Percentiles rank a stretch among this genome's conserved stretches.
Conservation (phyloP, 1,140 invertebrate species). For the Bombus cullumanus region DNA sequence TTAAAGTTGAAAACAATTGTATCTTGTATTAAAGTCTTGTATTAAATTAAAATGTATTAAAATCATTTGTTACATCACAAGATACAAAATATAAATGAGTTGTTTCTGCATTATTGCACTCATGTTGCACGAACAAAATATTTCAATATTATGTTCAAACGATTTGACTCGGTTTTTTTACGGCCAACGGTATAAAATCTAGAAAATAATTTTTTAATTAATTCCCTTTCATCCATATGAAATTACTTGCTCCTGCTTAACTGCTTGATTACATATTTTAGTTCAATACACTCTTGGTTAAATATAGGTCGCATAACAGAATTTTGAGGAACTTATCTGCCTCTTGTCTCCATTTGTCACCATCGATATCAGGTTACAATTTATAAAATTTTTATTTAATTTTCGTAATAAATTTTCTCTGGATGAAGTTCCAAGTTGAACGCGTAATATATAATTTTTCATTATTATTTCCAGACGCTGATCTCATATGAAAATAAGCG, state of each 20-base stretch:
- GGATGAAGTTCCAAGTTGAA: too few relatives aligned
- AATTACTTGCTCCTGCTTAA: neutral
- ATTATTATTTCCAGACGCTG: neutral
- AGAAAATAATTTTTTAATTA: neutral
- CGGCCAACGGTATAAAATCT: neutral
- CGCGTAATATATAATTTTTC: too few relatives aligned
- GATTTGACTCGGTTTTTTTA: neutral
- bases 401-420: too few relatives aligned
- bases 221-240: neutral
- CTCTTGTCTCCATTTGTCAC: too few relatives aligned
- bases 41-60: too few relatives aligned
- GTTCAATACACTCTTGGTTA: neutral
- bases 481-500: conserved; percentile 15
- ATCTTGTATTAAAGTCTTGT: conserved; percentile 17
- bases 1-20: neutral
- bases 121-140: neutral
- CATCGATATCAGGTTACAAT: too few relatives aligned
- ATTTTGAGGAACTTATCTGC: neutral
- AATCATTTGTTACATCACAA: conserved; percentile 22
- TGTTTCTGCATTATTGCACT: neutral
- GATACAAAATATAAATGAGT: neutral
- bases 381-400: too few relatives aligned
- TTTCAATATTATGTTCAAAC: neutral
- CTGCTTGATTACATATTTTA: neutral
- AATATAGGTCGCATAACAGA: conserved; percentile 8